These are phyloP conservation scores for Calidris pygmaea DNA, from an alignment of 2,113 vertebrate species.

Conservation along the genomic window DNA sequence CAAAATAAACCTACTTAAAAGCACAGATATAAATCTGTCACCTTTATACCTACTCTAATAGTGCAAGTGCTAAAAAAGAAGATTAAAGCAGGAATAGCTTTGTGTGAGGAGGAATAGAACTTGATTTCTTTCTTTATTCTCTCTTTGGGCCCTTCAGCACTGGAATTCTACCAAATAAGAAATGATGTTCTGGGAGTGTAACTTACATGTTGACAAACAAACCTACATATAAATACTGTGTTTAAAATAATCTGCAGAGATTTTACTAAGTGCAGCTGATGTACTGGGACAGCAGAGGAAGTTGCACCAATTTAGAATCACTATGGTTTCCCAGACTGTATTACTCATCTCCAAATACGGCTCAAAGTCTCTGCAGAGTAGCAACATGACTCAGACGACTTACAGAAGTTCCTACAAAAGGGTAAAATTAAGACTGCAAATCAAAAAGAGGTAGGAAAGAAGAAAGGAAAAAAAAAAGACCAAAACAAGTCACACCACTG, in stretches of 20 bases:
- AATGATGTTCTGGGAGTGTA: neutral
- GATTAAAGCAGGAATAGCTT: neutral
- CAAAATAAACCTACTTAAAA: neutral
- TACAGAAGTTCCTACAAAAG: neutral
- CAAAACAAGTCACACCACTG: neutral
- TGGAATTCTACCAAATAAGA: neutral
- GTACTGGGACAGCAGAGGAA: neutral
- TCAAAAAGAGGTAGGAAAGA: neutral
- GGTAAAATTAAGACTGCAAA: conserved; percentile 1
- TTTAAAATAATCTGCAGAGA: neutral
- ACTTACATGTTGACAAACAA: neutral
- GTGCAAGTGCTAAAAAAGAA: neutral
- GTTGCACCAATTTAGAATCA: neutral
- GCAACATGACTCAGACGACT: neutral
- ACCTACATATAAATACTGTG: neutral
- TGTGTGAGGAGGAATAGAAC: neutral
- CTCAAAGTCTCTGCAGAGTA: neutral
- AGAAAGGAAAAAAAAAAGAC: neutral
- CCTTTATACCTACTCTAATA: neutral
- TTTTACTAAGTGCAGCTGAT: neutral
- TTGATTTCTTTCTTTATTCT: neutral
- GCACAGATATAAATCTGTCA: neutral
- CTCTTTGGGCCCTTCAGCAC: neutral
- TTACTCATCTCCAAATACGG: neutral
- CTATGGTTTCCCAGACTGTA: neutral